phyloP scores from a whole-genome alignment of 2,888 invertebrate genomes.

The Alentia gelatinosa region DNA sequence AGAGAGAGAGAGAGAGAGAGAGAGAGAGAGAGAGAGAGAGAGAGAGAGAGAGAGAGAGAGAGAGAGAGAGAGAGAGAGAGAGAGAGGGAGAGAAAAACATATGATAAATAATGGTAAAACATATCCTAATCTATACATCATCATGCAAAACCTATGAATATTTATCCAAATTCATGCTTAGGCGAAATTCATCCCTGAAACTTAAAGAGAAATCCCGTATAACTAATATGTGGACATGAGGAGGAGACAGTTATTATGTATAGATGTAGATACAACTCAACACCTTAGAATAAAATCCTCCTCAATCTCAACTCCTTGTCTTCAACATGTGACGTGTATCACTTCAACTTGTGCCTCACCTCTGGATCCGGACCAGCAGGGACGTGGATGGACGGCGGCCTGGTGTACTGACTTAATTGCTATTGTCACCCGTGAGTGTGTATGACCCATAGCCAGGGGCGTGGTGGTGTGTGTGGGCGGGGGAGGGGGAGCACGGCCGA shows the following conservation, averaged over 20 bases:
- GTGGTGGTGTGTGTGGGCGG: too few species aligned
- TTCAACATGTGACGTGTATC: too few species aligned
- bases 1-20: neutral
- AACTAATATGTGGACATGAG: too few species aligned
- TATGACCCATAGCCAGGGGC: constrained; percentile 10
- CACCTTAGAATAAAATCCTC: too few species aligned
- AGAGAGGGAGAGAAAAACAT: neutral
- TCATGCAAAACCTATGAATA: too few species aligned
- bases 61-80: neutral
- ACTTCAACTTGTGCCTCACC: neutral
- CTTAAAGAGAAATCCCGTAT: too few species aligned
- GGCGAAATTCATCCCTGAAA: too few species aligned
- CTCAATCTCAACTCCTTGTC: too few species aligned
- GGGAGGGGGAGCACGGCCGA: neutral
- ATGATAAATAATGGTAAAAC: neutral
- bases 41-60: neutral
- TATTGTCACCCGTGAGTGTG: constrained; percentile 16
- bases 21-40: neutral
- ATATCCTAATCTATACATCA: too few species aligned
- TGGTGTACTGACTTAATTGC: constrained; percentile 20
- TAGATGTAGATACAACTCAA: too few species aligned
- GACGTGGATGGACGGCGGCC: neutral
- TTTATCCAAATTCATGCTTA: too few species aligned
- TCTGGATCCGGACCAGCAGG: neutral
- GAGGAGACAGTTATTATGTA: too few species aligned